Base-by-base conservation (phyloP, 2,888 invertebrate genomes). In the Poecilus cupreus region DNA sequence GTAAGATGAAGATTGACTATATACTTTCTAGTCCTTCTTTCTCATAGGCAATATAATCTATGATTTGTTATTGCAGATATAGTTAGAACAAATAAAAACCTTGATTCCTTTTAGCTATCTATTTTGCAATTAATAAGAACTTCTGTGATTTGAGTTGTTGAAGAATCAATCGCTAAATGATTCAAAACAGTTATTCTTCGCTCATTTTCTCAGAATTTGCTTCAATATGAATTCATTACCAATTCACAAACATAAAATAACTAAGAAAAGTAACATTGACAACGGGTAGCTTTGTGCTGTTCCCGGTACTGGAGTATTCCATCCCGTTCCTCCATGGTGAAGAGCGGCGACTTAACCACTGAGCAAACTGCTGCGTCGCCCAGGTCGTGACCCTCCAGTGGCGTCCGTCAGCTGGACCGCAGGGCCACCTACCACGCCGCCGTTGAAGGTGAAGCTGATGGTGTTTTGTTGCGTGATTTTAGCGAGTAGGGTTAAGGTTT, bases 301-400 rank as follows among this genome's bases (percentile, higher is more conserved):
- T 20, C 54, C n/a, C 10, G n/a, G n/a, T n/a, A n/a, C n/a, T n/a
- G n/a, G n/a, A 13, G 54, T 22, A 54, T 60, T 60, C 11, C n/a
- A 24, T 26, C 57, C 57, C 10, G 18, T 3, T 20, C 10, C n/a
- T 24, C n/a, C 24, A 5, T 57, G 6, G 24, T 26, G 11, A n/a
- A 43, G 43, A 32, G 32, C 32, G 60, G 60, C 26, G 26, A 60
- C n/a, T 20, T 13, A 60, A 60, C 60, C 60, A 60, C 60, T 60
- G 60, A 60, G 60, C 60, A 60, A 60, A 60, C 24, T 60, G 60
- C 60, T 60, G 60, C 26, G 60, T 60, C 24, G 60, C 24, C 13
- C n/a, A 13, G 60, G 60, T 60, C 60, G 60, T 60, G 60, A 60
- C 60, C 60, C 60, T 10, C 60, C 60, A 60, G 60, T 60, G 60